phyloP scores from a whole-genome alignment of 2,888 invertebrate species.

The Oxystoma pomonae region DNA sequence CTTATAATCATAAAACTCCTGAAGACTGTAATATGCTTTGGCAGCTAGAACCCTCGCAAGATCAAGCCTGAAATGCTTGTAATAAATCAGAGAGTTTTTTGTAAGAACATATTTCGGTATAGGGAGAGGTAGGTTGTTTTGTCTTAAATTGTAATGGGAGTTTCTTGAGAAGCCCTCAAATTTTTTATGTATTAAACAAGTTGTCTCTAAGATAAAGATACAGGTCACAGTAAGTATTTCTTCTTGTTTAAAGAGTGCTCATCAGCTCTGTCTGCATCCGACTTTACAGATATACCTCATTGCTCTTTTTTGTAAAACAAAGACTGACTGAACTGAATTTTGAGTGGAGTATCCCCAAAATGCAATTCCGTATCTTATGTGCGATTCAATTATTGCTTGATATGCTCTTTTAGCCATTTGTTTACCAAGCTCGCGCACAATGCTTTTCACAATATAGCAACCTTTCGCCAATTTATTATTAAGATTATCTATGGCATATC shows the following conservation, averaged over 20 bases:
- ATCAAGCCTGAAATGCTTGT: too few species aligned
- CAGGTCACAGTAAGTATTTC: neutral
- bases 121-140: too few species aligned
- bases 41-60: too few species aligned
- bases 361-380: neutral
- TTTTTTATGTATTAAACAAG: neutral
- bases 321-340: neutral
- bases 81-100: too few species aligned
- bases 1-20: too few species aligned
- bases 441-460: neutral
- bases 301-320: neutral
- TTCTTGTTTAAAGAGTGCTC: neutral
- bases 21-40: too few species aligned
- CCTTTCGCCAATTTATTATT: neutral
- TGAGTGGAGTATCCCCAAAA: neutral
- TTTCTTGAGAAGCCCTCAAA: neutral
- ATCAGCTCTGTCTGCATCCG: neutral
- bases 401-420: neutral
- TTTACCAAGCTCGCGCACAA: neutral
- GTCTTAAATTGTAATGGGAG: too few species aligned
- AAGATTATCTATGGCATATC: neutral
- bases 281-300: neutral
- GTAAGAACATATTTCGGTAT: too few species aligned
- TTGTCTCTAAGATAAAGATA: neutral
- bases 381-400: neutral